Evolutionary conservation across 2,888 invertebrate species (phyloP).

Genomic region (Apotomis betuletana): DNA sequence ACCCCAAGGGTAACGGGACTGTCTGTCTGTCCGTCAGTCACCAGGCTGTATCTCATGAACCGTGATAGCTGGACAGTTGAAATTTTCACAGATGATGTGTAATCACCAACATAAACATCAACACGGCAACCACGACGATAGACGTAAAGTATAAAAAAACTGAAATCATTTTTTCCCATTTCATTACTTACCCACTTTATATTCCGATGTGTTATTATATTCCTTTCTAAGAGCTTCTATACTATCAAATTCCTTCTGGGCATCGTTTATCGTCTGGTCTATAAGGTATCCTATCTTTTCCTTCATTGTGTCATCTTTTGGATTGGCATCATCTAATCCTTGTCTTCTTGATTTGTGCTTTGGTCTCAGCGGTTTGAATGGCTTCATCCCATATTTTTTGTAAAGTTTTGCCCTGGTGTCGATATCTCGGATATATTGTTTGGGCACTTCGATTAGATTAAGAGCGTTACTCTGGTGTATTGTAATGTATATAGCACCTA

Average conservation of each 20-base stretch:
- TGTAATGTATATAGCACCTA: constrained; percentile 24
- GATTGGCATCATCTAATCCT: constrained; percentile 45
- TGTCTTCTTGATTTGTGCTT: constrained; percentile 2
- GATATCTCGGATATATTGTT: background rate
- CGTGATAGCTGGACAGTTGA: no score
- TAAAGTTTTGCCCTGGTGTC: constrained; percentile 5
- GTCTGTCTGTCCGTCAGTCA: no score
- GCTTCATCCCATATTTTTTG: background rate
- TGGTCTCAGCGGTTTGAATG: background rate
- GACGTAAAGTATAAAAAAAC: no score
- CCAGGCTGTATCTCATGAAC: no score
- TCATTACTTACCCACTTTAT: constrained; percentile 53
- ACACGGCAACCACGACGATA: no score
- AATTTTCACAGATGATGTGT: no score
- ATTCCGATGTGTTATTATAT: constrained; percentile 55
- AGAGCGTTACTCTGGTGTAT: constrained; percentile 11
- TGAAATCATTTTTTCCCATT: no score
- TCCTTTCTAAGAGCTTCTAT: constrained; percentile 55
- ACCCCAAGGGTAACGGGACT: no score
- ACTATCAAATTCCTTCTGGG: constrained; percentile 58
- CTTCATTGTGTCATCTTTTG: constrained; percentile 63
- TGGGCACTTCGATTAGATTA: constrained; percentile 27
- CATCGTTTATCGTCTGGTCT: constrained; percentile 66
- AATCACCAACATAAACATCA: no score
- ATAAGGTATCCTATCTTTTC: constrained; percentile 64